phyloP scores from a whole-genome alignment of 30 jellyfish, hydroid and myxozoan species.

The Clytia hemisphaerica region DNA sequence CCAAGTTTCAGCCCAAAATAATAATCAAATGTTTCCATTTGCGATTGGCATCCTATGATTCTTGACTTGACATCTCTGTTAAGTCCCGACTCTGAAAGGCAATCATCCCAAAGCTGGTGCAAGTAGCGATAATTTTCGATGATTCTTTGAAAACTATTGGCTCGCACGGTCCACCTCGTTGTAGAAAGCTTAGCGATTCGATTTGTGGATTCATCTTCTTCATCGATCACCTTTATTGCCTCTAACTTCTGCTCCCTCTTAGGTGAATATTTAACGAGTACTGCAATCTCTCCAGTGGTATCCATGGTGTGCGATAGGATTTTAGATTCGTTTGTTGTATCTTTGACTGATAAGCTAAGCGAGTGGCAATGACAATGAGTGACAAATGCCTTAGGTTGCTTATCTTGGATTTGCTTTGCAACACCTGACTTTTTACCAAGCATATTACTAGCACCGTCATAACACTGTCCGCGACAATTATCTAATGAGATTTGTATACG shows the following conservation, averaged over 20 bases:
- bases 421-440: slow-evolving; percentile 52
- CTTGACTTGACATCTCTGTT: slow-evolving; percentile 46
- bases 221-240: slow-evolving; percentile 25
- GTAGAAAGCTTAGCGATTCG: slow-evolving; percentile 36
- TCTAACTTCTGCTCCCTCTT: slow-evolving; percentile 41
- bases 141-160: slow-evolving; percentile 43
- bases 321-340: slow-evolving; percentile 38
- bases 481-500: slow-evolving; percentile 49
- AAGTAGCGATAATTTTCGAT: slow-evolving; percentile 34
- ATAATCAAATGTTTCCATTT: slow-evolving; percentile 41
- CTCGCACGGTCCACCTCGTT: slow-evolving; percentile 64
- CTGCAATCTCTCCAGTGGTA: slow-evolving; percentile 19
- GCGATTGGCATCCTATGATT: slow-evolving; percentile 44
- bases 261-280: slow-evolving; percentile 25
- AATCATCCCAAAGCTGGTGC: slow-evolving; percentile 21
- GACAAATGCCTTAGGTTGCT: slow-evolving; percentile 49
- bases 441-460: slow-evolving; percentile 60
- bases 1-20: slow-evolving; percentile 50
- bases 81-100: slow-evolving; percentile 26
- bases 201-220: slow-evolving; percentile 18
- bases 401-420: slow-evolving; percentile 33
- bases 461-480: slow-evolving; percentile 52
- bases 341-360: slow-evolving; percentile 46
- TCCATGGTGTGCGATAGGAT: slow-evolving; percentile 41
- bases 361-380: slow-evolving; percentile 66